Conservation (phyloP, 2,888 invertebrate species). For the Neoitamus cyanurus region DNA sequence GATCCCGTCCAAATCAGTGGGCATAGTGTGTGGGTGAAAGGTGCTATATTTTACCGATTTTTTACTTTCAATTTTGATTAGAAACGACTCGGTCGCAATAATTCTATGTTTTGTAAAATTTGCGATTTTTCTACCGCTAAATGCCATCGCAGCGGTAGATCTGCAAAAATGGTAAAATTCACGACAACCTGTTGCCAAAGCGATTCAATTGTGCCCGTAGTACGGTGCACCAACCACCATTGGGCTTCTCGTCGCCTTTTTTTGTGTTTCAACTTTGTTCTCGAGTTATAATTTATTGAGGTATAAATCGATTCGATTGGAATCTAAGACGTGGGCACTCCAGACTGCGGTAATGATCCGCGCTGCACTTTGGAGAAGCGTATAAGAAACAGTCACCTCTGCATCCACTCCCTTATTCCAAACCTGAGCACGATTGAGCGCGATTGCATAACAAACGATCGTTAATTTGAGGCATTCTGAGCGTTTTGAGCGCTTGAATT, state of each 20-base stretch:
- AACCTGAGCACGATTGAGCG: slow-evolving; percentile 2
- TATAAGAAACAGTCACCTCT: not conserved
- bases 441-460: slow-evolving; percentile 29
- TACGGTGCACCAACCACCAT: not conserved
- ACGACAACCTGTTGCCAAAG: slow-evolving; percentile 29
- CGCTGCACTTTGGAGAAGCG: not conserved
- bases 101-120: not conserved
- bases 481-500: slow-evolving; percentile 29
- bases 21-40: not conserved
- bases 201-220: slow-evolving; percentile 12
- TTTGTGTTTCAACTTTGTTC: slow-evolving; percentile 31
- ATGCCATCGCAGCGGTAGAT: slow-evolving; percentile 19
- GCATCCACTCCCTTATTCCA: slow-evolving; percentile 28
- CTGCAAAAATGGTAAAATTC: slow-evolving; percentile 11
- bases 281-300: slow-evolving; percentile 39
- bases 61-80: not conserved
- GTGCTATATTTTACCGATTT: not conserved
- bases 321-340: slow-evolving; percentile 31
- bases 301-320: slow-evolving; percentile 41
- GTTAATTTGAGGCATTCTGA: slow-evolving; percentile 3
- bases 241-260: not conserved
- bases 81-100: not conserved
- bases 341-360: slow-evolving; percentile 27
- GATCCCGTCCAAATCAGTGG: not conserved
- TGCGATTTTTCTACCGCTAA: not conserved